A percentile compares a stretch with the other conserved stretches of the same genome.
phyloP scores from a whole-genome alignment of 2,113 vertebrate genomes.

The Verasper variegatus region DNA sequence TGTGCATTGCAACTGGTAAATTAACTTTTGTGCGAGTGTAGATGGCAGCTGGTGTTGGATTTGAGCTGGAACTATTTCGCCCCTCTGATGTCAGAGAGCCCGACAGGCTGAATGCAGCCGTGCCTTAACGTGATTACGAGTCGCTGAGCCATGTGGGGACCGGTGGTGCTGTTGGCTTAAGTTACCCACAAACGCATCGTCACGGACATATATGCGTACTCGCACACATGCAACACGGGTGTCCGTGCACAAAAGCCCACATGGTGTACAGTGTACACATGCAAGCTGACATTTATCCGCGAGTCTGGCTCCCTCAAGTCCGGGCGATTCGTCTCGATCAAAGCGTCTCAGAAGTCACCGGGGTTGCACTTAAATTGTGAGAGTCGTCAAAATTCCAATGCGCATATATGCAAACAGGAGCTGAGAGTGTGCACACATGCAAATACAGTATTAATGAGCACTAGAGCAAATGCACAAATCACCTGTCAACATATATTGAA shows the following conservation, averaged over 20 bases:
- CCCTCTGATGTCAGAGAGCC: conserved; percentile 38
- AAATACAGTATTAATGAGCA: conserved; percentile 14
- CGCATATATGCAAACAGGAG: background rate
- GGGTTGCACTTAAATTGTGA: conserved; percentile 6
- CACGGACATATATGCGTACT: conserved; percentile 5
- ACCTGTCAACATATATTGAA: conserved; percentile 6
- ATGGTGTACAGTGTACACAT: background rate
- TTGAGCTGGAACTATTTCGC: conserved; percentile 51
- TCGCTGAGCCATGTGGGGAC: conserved; percentile 54
- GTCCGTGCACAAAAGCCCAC: background rate
- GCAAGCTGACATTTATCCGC: conserved; percentile 33
- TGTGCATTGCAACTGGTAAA: conserved; percentile 56
- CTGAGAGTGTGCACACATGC: background rate
- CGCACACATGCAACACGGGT: background rate
- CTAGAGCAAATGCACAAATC: background rate
- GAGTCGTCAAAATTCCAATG: background rate
- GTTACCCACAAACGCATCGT: conserved; percentile 51
- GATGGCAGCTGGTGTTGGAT: conserved; percentile 42
- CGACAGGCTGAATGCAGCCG: conserved; percentile 50
- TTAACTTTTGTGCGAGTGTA: conserved; percentile 53
- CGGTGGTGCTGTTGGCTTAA: conserved; percentile 61
- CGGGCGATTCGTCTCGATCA: conserved; percentile 22
- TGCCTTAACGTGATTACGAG: conserved; percentile 66
- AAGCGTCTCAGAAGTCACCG: background rate
- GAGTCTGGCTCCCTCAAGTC: conserved; percentile 7